A percentile compares a stretch with the other conserved stretches of the same genome.
These are phyloP conservation scores for Takifugu flavidus DNA, from an alignment of 2,113 vertebrate species.

Conservation along the genomic window DNA sequence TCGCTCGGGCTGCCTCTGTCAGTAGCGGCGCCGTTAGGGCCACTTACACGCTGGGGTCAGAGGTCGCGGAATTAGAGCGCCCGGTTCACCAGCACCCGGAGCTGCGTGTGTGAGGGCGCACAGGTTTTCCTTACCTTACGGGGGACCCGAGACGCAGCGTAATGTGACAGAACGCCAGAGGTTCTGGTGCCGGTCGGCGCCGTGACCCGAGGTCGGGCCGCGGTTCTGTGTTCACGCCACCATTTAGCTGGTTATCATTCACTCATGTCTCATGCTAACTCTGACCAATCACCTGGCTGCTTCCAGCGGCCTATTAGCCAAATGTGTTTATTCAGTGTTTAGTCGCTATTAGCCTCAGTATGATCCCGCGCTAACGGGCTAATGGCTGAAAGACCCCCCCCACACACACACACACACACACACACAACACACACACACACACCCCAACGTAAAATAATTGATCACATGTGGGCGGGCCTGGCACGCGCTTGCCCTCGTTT, in stretches of 20 bases:
- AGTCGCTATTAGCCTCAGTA: slow-evolving; percentile 75
- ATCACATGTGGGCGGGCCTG: slow-evolving; percentile 75
- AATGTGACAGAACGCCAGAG: no score
- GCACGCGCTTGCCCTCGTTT: slow-evolving; percentile 74
- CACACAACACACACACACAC: slow-evolving; percentile 37
- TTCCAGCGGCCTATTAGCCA: slow-evolving; percentile 74
- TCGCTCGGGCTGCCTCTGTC: no score
- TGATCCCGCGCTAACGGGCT: slow-evolving; percentile 72
- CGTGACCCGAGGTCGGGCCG: no score
- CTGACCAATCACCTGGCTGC: slow-evolving; percentile 36
- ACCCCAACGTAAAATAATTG: slow-evolving; percentile 73
- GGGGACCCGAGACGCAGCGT: no score
- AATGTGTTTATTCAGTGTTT: slow-evolving; percentile 81
- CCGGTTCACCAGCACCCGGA: no score
- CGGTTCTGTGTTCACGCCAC: no score
- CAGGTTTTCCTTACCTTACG: no score
- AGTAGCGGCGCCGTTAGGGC: no score
- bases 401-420: slow-evolving; percentile 5
- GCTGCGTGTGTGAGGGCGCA: no score
- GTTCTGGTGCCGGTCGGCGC: no score
- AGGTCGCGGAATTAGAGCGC: no score
- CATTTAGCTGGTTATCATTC: neutral
- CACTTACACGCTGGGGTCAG: no score
- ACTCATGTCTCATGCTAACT: slow-evolving; percentile 11
- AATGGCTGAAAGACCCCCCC: slow-evolving; percentile 73